These are phyloP conservation scores for Drosophila guanche DNA, from an alignment of 1,140 invertebrate species.

Conservation along the genomic window DNA sequence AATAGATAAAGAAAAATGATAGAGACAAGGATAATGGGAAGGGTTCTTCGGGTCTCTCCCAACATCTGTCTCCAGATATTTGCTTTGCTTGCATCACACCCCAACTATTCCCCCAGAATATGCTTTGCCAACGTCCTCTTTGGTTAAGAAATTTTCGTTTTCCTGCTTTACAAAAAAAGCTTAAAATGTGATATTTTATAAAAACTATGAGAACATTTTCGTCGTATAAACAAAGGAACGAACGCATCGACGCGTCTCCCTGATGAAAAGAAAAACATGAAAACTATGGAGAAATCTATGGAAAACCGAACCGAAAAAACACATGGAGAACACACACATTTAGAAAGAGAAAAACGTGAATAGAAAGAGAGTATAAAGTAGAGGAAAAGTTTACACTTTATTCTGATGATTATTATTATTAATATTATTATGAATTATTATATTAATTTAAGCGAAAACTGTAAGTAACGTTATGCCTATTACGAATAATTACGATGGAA, in stretches of 20 bases:
- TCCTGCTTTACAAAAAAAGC: constrained; percentile 65
- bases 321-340: constrained; percentile 10
- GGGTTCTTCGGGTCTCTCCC: constrained; percentile 31
- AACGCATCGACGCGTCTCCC: constrained; percentile 9
- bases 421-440: constrained; percentile 66
- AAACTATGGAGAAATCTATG: constrained; percentile 20
- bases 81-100: constrained; percentile 34
- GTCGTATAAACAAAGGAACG: constrained; percentile 42
- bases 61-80: constrained; percentile 5
- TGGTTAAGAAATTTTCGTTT: constrained; percentile 38
- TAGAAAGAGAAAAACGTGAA: constrained; percentile 2
- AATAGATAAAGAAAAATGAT: constrained; percentile 17
- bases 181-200: constrained; percentile 83
- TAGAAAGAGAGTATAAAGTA: constrained; percentile 26
- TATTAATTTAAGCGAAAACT: constrained; percentile 71
- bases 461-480: constrained; percentile 79
- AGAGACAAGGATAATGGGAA: not conserved
- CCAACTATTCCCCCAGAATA: constrained; percentile 7
- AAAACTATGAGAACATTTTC: constrained; percentile 56
- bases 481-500: constrained; percentile 49
- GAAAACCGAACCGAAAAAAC: constrained; percentile 6
- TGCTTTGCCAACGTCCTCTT: constrained; percentile 13
- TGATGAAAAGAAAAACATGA: too few relatives aligned
- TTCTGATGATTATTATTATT: constrained; percentile 66
- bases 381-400: constrained; percentile 50